Evolutionary conservation across 53 echinoderm and acorn worm species (phyloP), one percentile per base, ranked within the genome.

Genomic region (Antedon mediterranea): DNA sequence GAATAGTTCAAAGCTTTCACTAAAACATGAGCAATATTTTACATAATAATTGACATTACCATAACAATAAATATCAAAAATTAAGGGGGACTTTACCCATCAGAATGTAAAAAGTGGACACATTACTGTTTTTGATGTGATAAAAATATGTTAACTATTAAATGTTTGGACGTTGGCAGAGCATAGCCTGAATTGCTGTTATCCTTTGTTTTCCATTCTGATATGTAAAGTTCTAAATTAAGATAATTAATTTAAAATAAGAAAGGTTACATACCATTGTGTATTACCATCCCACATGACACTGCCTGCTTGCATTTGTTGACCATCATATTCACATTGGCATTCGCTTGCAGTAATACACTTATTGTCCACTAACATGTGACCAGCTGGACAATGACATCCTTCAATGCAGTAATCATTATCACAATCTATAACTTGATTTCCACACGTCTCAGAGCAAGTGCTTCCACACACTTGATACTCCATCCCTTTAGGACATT

Each of bases 341-440:
- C 57, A 57, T 11, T 57, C 57, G 23, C 57, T 57, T 23, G 57
- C 15, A 23, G 57, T 26, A 57, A 57, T 18, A 18, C 57, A 57
- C 23, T 57, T 57, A 26, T 57, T 57, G 57, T 57, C 57, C 23
- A 11, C 20, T 26, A 57, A 57, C 57, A 57, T 57, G 23, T 57
- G 57, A 23, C 86, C 89, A 8, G 81, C 73, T 1, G 93, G 88
- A 43, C 93, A 93, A 75, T 85, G 87, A 34, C 93, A 93, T 11
- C 93, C 90, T 32, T 90, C 90, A 0, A 92, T 72, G 30, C 92
- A 92, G 43, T 81, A 74, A 71, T 90, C 89, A 23, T 82, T 84
- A 74, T 94, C 91, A 30, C 91, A 91, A 75, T 88, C 88, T n/a
- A 76, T 71, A 0, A 81, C 77, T 20, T 84, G 87, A 0, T 85